A percentile compares a stretch with the other conserved stretches of the same genome.
These are phyloP conservation scores for Gallinago stenura DNA, from an alignment of 2,797 vertebrate genomes.

Conservation along the genomic window DNA sequence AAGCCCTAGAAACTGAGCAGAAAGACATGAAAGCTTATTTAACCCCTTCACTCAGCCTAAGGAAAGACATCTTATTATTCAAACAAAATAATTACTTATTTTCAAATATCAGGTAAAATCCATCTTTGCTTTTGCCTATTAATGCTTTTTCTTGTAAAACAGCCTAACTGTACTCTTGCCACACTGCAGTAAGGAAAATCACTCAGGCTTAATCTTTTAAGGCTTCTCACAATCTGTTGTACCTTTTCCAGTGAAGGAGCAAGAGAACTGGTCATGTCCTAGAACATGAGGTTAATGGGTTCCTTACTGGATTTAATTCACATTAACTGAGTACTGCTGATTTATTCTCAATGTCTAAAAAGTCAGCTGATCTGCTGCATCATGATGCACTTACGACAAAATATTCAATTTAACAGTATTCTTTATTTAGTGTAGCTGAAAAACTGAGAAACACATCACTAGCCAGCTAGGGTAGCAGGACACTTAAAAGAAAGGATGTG, in stretches of 20 bases:
- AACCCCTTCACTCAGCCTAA: neutral
- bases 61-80: neutral
- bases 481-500: neutral
- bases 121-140: neutral
- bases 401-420: neutral
- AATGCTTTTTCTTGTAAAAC: neutral
- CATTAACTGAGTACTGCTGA: neutral
- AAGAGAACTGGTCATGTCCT: neutral
- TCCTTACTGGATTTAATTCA: neutral
- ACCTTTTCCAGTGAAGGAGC: neutral
- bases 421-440: neutral
- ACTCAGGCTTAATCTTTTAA: neutral
- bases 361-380: neutral
- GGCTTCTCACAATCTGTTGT: neutral
- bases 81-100: neutral
- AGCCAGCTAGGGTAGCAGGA: neutral
- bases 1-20: neutral
- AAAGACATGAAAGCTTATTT: neutral
- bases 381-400: neutral
- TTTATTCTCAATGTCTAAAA: neutral
- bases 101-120: neutral
- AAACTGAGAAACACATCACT: neutral
- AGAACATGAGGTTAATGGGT: neutral
- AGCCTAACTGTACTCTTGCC: neutral
- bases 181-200: neutral